phyloP scores from a whole-genome alignment of 2,113 vertebrate species.

The Platichthys flesus region DNA sequence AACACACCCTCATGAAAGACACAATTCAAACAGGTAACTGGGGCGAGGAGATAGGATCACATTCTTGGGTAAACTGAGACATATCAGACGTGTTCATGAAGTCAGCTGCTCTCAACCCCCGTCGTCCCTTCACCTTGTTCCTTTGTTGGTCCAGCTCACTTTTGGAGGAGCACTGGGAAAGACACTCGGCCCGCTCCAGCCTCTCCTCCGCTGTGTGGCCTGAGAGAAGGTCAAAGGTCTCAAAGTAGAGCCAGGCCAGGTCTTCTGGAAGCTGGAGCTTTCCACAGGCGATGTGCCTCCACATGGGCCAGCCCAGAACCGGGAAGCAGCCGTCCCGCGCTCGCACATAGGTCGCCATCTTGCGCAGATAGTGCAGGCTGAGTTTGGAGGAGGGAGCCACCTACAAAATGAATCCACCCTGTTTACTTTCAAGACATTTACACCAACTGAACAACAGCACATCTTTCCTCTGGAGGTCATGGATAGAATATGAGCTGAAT shows the following conservation, averaged over 20 bases:
- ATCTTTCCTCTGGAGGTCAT: too few relatives aligned
- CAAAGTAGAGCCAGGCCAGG: conserved; percentile 95
- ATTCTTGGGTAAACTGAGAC: conserved; percentile 1
- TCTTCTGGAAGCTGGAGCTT: conserved; percentile 92
- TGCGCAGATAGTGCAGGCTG: conserved; percentile 91
- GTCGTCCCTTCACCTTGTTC: conserved; percentile 83
- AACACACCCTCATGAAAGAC: background rate
- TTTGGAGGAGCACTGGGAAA: conserved; percentile 85
- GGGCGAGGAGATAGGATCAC: background rate
- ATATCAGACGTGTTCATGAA: too few relatives aligned
- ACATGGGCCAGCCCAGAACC: conserved; percentile 87
- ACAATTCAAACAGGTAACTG: background rate
- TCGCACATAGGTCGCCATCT: conserved; percentile 89
- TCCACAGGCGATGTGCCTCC: conserved; percentile 94
- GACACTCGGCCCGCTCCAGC: conserved; percentile 89
- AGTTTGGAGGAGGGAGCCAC: conserved; percentile 89
- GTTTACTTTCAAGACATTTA: background rate
- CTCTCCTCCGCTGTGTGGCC: conserved; percentile 76
- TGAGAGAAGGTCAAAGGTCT: conserved; percentile 88
- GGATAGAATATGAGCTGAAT: too few relatives aligned
- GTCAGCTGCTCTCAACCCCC: too few relatives aligned
- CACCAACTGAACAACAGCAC: background rate
- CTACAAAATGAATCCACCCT: conserved; percentile 8
- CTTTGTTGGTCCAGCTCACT: conserved; percentile 88
- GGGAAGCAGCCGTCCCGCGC: conserved; percentile 90